Conservation (phyloP, 2,888 invertebrate genomes). For the Caenorhabditis japonica region DNA sequence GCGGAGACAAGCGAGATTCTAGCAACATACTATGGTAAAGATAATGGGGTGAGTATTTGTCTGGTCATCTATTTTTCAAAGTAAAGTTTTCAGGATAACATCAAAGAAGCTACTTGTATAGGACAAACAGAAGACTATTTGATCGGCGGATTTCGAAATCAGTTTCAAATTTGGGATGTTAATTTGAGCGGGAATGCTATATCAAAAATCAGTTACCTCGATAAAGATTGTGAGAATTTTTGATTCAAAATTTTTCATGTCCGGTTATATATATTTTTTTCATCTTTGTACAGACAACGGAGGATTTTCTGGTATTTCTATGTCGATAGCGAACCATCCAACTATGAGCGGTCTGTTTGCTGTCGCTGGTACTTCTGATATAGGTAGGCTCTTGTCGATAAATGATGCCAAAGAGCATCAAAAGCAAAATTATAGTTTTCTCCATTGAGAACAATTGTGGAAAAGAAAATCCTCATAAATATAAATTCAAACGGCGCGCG, state of each 20-base stretch:
- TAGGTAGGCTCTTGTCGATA: neutral
- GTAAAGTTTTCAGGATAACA: conserved; percentile 24
- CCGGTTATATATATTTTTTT: neutral
- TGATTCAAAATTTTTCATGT: neutral
- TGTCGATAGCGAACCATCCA: conserved; percentile 28
- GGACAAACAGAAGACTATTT: conserved; percentile 8
- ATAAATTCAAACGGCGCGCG: no score
- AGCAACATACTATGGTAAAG: conserved; percentile 29
- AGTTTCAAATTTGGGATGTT: conserved; percentile 44
- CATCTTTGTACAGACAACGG: conserved; percentile 15
- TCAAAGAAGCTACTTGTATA: conserved; percentile 27
- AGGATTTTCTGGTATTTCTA: conserved; percentile 23
- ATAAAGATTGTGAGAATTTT: conserved; percentile 21
- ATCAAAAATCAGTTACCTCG: conserved; percentile 1
- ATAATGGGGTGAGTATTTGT: conserved; percentile 21
- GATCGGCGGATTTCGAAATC: conserved; percentile 29
- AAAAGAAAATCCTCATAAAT: no score
- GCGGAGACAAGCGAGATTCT: conserved; percentile 13
- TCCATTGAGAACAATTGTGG: no score
- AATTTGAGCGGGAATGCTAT: conserved; percentile 9
- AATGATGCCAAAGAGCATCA: no score
- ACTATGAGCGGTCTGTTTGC: conserved; percentile 30
- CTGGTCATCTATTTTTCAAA: neutral
- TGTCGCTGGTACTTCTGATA: conserved; percentile 15
- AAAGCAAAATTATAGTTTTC: no score